Evolutionary conservation across 2,797 vertebrate genomes (phyloP), one percentile per base, ranked within the genome.

Genomic region (Sphaeramia orbicularis): DNA sequence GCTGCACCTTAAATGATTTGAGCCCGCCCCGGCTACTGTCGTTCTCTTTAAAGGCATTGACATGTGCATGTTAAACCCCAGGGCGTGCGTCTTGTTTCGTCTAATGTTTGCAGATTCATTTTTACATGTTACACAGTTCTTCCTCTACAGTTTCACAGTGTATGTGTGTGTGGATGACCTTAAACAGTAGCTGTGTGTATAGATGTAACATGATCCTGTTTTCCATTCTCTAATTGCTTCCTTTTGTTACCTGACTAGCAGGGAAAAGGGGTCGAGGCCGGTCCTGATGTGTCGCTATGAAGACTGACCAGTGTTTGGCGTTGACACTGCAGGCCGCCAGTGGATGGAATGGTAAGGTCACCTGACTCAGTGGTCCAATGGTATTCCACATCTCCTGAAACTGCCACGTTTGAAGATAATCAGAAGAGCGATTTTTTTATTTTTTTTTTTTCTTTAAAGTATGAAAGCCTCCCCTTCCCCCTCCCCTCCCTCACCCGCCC

Each of bases 241-340:
- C 95, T 98, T 97, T 96, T 99, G 96, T 98, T 95, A 97, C 96
- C 96, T 95, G 96, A 94, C 96, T 96, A 98, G 96, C 98, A 99
- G 97, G 97, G 91, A 90, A 96, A 96, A 94, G 96, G 94, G 94
- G 93, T 95, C 90, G 95, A 97, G 95, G 95, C 95, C 89, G 95
- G 95, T 95, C 93, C 96, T 95, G 97, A 98, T 88, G 95, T 89
- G 94, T 96, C 94, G 94, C 95, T 96, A 94, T 97, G 97, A 98
- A 94, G 96, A 96, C 95, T 91, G 94, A 93, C 94, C 95, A 88
- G 93, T 92, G 94, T 92, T 80, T 91, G 95, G 74, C 69, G 94
- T 94, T 14, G 27, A 92, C 94, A 88, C 95, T 93, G 93, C 95
- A 93, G 95, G 95, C 95, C 94, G 95, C 94, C 94, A 87, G 90